Evolutionary conservation across 2,113 vertebrate genomes (phyloP).

Genomic region (Cnemophilus loriae): DNA sequence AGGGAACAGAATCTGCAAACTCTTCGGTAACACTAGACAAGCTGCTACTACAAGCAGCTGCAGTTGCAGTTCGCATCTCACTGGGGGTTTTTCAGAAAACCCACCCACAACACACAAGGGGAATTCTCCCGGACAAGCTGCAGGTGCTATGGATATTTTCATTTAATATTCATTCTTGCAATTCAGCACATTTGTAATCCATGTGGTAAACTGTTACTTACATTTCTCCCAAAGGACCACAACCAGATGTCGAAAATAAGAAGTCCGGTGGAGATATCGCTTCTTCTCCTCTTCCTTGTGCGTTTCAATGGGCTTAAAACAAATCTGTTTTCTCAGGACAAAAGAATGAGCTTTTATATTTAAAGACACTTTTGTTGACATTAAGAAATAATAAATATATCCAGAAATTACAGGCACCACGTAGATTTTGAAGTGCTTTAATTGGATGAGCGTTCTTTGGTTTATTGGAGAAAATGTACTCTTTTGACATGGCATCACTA

Average conservation of each 20-base stretch:
- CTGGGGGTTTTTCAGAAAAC: slow-evolving; percentile 68
- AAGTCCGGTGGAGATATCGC: slow-evolving; percentile 45
- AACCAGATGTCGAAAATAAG: slow-evolving; percentile 67
- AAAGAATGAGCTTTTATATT: slow-evolving; percentile 57
- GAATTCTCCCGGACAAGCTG: slow-evolving; percentile 78
- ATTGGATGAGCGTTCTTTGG: slow-evolving; percentile 24
- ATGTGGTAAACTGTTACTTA: slow-evolving; percentile 80
- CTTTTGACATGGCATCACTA: background rate
- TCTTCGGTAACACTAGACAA: slow-evolving; percentile 65
- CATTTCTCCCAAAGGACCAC: slow-evolving; percentile 72
- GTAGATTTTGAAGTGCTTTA: slow-evolving; percentile 34
- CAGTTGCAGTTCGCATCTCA: slow-evolving; percentile 68
- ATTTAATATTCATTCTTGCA: slow-evolving; percentile 85
- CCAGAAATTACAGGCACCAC: slow-evolving; percentile 29
- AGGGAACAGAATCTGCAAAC: slow-evolving; percentile 62
- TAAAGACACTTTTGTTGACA: slow-evolving; percentile 67
- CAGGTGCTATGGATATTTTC: slow-evolving; percentile 84
- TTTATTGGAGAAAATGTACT: slow-evolving; percentile 23
- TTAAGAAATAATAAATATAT: slow-evolving; percentile 63
- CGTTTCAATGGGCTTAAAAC: slow-evolving; percentile 70
- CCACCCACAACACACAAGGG: slow-evolving; percentile 76
- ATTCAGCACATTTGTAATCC: slow-evolving; percentile 87
- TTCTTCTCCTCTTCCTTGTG: slow-evolving; percentile 61
- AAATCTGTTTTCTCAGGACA: slow-evolving; percentile 60
- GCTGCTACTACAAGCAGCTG: slow-evolving; percentile 77